Evolutionary conservation across 2,888 invertebrate genomes (phyloP), one percentile per base, ranked within the genome.

Genomic region (Phrixothrix hirtus): DNA sequence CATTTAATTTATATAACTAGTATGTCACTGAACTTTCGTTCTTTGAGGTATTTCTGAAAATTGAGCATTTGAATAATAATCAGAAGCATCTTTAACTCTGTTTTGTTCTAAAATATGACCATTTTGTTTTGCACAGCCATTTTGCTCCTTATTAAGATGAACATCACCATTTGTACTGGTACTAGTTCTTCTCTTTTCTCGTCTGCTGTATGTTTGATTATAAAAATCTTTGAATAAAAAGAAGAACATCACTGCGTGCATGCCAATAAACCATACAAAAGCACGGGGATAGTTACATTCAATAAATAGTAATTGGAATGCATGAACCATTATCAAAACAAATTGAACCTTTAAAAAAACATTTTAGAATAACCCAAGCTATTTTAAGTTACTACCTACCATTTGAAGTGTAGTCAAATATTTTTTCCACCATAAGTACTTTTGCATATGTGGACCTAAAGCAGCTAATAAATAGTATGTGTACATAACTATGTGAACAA

Each of bases 401-500:
- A 95, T 94, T 80, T 95, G 95, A 66, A 95, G 81, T 39, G 86
- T 85, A 15, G 95, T 95, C 71, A 95, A 83, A 77, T 95, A 94
- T 73, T 88, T 92, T 80, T 95, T 95, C 95, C 95, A 95, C 95
- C 95, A 95, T 58, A 95, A 81, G 73, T 88, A 95, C 67, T 84
- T 87, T 75, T 90, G 89, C 75, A 90, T 83, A 41, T 82, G 80
- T 4, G 95, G 95, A 51, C 96, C 95, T 78, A 95, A 81, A 21
- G 95, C 95, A 37, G 95, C 86, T 69, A 95, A 77, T 80, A 96
- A 82, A 72, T 95, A 95, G 79, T 96, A 97, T 2, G 86, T 80
- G 78, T 97, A 96, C 96, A 97, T 97, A 62, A 96, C 81, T 67
- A 96, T 89, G 78, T 97, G 96, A n/a, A 97, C 95, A 76, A 95